Evolutionary conservation across 2,797 vertebrate genomes (phyloP).

Genomic region (Podargus strigoides): DNA sequence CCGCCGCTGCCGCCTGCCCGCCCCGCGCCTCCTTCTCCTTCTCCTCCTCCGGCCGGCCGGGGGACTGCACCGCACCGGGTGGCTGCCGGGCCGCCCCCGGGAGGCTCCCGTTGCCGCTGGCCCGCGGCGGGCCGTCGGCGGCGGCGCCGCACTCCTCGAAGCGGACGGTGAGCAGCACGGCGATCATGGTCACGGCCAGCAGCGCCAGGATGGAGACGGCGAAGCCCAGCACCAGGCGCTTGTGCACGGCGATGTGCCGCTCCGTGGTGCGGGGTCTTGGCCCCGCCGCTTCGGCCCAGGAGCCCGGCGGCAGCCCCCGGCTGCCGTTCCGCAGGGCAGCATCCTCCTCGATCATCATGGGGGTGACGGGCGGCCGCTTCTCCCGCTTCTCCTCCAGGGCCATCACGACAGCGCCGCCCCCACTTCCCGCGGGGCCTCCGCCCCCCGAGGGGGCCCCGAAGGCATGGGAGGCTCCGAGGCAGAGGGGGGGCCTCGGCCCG

Average conservation of each 20-base stretch:
- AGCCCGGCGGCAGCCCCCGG: slow-evolving; percentile 71
- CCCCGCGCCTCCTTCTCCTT: slow-evolving; percentile 19
- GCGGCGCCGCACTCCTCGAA: slow-evolving; percentile 83
- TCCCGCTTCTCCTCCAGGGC: slow-evolving; percentile 74
- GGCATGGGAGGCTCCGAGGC: slow-evolving; percentile 11
- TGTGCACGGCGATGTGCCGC: slow-evolving; percentile 88
- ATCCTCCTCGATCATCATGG: slow-evolving; percentile 85
- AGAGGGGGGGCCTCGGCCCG: background rate
- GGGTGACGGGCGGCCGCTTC: slow-evolving; percentile 67
- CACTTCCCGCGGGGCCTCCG: slow-evolving; percentile 52
- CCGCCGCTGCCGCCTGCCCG: background rate
- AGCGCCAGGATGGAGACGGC: slow-evolving; percentile 90
- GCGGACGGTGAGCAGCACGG: slow-evolving; percentile 86
- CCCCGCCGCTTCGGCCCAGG: slow-evolving; percentile 82
- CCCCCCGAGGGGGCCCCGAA: slow-evolving; percentile 34
- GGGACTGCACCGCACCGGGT: background rate
- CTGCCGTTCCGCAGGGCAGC: slow-evolving; percentile 83
- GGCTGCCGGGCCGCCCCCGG: slow-evolving; percentile 61
- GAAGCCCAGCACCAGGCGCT: slow-evolving; percentile 87
- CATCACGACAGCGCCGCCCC: slow-evolving; percentile 72
- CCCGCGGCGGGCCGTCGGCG: slow-evolving; percentile 43
- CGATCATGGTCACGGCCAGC: slow-evolving; percentile 86
- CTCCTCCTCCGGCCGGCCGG: background rate
- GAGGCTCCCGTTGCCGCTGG: slow-evolving; percentile 59
- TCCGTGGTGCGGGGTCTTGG: slow-evolving; percentile 88